Percentiles rank a stretch among this genome's conserved stretches.
phyloP scores from a whole-genome alignment of 2,888 invertebrate species.

The Corythucha ciliata region DNA sequence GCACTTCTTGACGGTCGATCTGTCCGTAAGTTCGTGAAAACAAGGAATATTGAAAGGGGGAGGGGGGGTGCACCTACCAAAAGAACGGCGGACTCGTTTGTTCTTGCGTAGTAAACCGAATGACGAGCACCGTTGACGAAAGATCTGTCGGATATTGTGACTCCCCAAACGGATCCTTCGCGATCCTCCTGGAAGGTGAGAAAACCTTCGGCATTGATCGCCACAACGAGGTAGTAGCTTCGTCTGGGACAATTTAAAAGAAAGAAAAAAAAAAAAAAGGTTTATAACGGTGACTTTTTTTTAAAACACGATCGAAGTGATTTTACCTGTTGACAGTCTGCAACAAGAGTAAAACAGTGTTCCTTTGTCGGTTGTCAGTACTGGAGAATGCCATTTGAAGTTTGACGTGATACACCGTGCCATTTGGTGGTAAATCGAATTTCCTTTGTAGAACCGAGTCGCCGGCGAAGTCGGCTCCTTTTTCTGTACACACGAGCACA shows the following conservation, averaged over 20 bases:
- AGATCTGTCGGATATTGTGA: conserved; percentile 64
- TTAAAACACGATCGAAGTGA: no score
- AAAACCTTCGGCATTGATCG: conserved; percentile 72
- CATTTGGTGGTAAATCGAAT: conserved; percentile 52
- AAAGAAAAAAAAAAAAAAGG: background rate
- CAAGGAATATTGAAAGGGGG: no score
- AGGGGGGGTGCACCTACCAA: no score
- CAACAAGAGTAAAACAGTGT: conserved; percentile 65
- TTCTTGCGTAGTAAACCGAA: conserved; percentile 59
- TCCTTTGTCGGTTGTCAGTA: conserved; percentile 65
- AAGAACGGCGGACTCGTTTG: conserved; percentile 58
- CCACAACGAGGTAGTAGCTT: conserved; percentile 73
- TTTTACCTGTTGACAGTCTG: conserved; percentile 73
- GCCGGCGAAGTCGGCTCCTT: conserved; percentile 81
- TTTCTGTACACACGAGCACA: no score
- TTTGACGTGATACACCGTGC: conserved; percentile 64
- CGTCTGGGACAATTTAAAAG: conserved; percentile 47
- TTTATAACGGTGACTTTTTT: no score
- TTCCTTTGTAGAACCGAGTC: conserved; percentile 72
- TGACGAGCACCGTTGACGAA: conserved; percentile 75
- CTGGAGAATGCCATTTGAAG: conserved; percentile 81
- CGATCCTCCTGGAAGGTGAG: conserved; percentile 77
- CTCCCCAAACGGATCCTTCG: conserved; percentile 61
- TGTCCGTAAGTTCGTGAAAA: conserved; percentile 41
- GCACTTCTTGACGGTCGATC: conserved; percentile 67